Base-by-base conservation (phyloP, 92 coral and sea anemone species). In the Actinostola sp. region DNA sequence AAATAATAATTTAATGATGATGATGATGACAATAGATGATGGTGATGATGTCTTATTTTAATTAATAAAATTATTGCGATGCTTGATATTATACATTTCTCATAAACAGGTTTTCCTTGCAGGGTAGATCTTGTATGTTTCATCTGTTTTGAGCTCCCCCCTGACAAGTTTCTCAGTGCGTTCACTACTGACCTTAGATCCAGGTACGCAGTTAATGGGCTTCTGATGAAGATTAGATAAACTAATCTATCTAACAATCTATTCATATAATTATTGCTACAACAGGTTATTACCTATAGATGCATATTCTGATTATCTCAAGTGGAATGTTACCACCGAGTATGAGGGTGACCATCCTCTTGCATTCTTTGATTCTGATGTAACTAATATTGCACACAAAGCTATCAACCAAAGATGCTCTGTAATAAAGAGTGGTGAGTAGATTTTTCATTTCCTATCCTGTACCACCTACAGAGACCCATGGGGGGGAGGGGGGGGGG, bases 261-360 rank as follows among this genome's bases (percentile, higher is more conserved):
- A 36, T 36, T 36, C 42, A n/a, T n/a, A 4, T 36, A 11, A 36
- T 36, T 11, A 4, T 21, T 26, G 26, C 43, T 44, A 25, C 24
- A 54, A 27, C 43, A 92, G 97, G 70, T 73, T 92, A 36, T 51
- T 43, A 26, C 73, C 84, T 71, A 72, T 86, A 81, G 93, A 93
- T 84, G 96, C 89, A 34, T 93, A 71, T 55, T 62, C 91, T 26
- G 93, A 93, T 61, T 95, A 95, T 50, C 82, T 93, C 39, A 78
- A 81, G 10, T 93, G 98, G 98, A 55, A 84, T 61, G 16, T 43
- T 14, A 10, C 15, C 66, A 67, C 48, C 61, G 87, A 49, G 42
- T 21, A 60, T 25, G 32, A 68, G 1, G 42, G 57, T 14, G 67
- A 36, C 30, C 28, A 31, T 11, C 23, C 28, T 28, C 54, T 59